These are phyloP conservation scores for Plagodis pulveraria DNA, from an alignment of 2,888 invertebrate species.

Conservation along the genomic window DNA sequence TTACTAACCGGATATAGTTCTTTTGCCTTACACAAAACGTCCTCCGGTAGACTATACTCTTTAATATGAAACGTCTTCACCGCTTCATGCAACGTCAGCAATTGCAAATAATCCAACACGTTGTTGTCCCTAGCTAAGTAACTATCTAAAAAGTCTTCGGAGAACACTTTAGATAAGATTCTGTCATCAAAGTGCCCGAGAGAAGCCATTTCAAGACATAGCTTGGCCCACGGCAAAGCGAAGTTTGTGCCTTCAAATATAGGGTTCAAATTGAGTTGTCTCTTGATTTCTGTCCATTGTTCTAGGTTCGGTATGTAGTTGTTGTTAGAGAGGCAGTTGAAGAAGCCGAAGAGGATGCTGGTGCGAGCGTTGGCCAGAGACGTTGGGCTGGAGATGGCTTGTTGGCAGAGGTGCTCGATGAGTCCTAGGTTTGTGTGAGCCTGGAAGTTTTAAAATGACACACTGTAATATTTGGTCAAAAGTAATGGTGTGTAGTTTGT, in stretches of 20 bases:
- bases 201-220: slow-evolving; percentile 84
- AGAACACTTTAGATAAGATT: slow-evolving; percentile 81
- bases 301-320: slow-evolving; percentile 84
- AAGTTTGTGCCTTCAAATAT: slow-evolving; percentile 62
- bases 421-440: slow-evolving; percentile 84
- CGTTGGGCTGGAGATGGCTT: slow-evolving; percentile 68
- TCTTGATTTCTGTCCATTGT: slow-evolving; percentile 78
- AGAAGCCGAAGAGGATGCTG: slow-evolving; percentile 73
- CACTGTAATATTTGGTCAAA: background rate
- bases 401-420: slow-evolving; percentile 83
- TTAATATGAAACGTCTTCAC: slow-evolving; percentile 73
- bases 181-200: slow-evolving; percentile 84
- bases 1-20: slow-evolving; percentile 56
- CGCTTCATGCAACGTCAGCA: slow-evolving; percentile 84
- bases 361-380: slow-evolving; percentile 67
- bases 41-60: slow-evolving; percentile 63
- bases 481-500: too few species aligned
- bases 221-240: slow-evolving; percentile 79
- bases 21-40: slow-evolving; percentile 64
- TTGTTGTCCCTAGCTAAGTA: slow-evolving; percentile 64
- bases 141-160: slow-evolving; percentile 72
- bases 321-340: slow-evolving; percentile 83
- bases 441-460: slow-evolving; percentile 55
- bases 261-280: slow-evolving; percentile 68
- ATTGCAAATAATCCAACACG: slow-evolving; percentile 72